Conservation (phyloP, 2,797 vertebrate species). For the Glyptemys insculpta region DNA sequence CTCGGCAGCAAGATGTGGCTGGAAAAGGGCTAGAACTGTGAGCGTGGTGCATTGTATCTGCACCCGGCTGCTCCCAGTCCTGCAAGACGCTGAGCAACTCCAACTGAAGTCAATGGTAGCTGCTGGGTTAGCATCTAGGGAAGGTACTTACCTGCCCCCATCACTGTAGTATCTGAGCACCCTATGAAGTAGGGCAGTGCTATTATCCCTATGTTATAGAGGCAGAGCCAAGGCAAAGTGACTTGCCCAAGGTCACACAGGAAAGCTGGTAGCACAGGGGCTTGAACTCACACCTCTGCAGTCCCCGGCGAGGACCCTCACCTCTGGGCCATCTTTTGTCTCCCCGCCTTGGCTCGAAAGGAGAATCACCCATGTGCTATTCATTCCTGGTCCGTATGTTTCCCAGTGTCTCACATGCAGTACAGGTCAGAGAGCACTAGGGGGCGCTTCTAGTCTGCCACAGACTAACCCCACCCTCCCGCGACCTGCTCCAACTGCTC, state of each 20-base stretch:
- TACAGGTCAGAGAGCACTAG: background rate
- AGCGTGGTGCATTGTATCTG: background rate
- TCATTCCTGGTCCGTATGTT: background rate
- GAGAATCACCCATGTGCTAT: background rate
- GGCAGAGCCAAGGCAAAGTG: background rate
- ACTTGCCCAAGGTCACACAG: background rate
- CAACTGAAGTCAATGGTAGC: background rate
- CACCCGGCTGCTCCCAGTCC: background rate
- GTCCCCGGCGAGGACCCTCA: background rate
- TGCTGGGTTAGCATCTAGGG: background rate
- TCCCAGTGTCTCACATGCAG: background rate
- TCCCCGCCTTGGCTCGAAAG: fast-evolving
- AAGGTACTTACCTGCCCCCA: background rate
- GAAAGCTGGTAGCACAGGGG: background rate
- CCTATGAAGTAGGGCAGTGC: background rate
- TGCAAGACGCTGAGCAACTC: background rate
- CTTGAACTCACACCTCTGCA: background rate
- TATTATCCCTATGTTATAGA: background rate
- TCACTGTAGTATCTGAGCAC: background rate
- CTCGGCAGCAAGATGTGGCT: background rate
- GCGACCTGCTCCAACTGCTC: background rate
- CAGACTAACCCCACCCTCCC: background rate
- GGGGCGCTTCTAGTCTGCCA: background rate
- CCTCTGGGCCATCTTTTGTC: background rate
- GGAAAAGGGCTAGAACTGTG: conserved; percentile 6